Base-by-base conservation (phyloP, 2,888 invertebrate genomes). In the Stenotaenia linearis region DNA sequence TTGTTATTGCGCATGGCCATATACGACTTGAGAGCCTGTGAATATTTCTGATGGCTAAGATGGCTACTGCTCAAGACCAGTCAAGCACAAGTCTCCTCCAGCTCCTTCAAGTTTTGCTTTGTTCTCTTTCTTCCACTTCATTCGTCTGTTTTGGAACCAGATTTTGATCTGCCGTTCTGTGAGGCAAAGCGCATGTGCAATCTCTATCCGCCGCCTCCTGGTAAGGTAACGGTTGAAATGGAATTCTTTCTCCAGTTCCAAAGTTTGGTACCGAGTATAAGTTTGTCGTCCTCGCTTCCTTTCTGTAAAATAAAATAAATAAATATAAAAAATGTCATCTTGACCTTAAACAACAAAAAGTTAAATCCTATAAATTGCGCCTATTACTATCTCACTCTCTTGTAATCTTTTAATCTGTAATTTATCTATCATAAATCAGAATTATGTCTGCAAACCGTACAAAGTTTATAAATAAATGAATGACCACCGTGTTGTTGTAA, bases 111-210 rank as follows among this genome's bases (percentile, higher is more conserved):
- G 79, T 91, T 95, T 95, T 90, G 95, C 93, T 90, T 97, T 96
- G 88, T 97, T 96, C 89, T 97, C 97, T 88, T 97, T 97, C 92
- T 97, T 97, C 96, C 96, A 96, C 89, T 97, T 97, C 97, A 97
- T 97, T 87, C 97, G 91, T 83, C 97, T 90, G 88, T 97, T 97
- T 89, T 97, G 97, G 90, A 97, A 96, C 96, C 96, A 96, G 88
- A 96, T 96, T 90, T 96, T 96, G 88, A 96, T 97, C 90, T 97
- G 97, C 85, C 97, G 90, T 89, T 97, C 97, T 83, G 97, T 96
- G 86, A 98, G 91, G 88, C 96, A 96, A 83, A 98, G 91, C 84
- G 96, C 94, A 88, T 97, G 97, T 84, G 97, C 97, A 86, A 97
- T 97, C 89, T 97, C 97, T 88, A 97, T 96, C 87, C 97, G 91